Conservation (phyloP, 2,797 vertebrate species). For the Etheostoma nigrum region DNA sequence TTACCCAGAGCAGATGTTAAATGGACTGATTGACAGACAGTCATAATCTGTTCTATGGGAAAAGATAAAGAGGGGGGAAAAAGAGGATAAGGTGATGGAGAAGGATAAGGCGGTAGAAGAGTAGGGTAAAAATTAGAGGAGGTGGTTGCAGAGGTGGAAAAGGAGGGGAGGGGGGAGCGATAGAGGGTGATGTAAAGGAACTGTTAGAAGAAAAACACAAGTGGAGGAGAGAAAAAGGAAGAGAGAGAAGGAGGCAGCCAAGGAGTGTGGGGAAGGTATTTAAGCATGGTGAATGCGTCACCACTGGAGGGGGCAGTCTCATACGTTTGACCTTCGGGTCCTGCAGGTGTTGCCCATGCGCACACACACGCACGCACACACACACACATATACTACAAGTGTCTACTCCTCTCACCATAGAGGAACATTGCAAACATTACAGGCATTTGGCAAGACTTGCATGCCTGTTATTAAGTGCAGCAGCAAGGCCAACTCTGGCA, state of each 20-base stretch:
- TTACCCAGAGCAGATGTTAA: slow-evolving; percentile 77
- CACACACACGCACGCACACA: slow-evolving; percentile 39
- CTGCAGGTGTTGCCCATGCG: slow-evolving; percentile 79
- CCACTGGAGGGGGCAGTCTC: slow-evolving; percentile 78
- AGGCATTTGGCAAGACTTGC: slow-evolving; percentile 54
- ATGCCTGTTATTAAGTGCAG: slow-evolving; percentile 47
- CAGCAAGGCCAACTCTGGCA: slow-evolving; percentile 54
- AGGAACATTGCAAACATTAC: slow-evolving; percentile 59
- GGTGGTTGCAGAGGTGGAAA: slow-evolving; percentile 16
- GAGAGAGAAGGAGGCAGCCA: background rate
- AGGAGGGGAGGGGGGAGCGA: background rate
- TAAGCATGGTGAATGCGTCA: slow-evolving; percentile 72
- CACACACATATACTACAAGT: slow-evolving; percentile 34
- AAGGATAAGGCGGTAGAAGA: slow-evolving; percentile 12
- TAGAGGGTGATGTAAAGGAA: slow-evolving; percentile 38
- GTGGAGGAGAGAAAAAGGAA: background rate
- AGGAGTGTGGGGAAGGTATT: slow-evolving; percentile 55
- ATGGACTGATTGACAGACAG: slow-evolving; percentile 82
- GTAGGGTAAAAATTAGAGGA: slow-evolving; percentile 25
- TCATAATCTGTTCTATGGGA: slow-evolving; percentile 70
- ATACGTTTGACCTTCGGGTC: slow-evolving; percentile 78
- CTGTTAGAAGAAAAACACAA: slow-evolving; percentile 11
- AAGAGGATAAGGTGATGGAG: slow-evolving; percentile 7
- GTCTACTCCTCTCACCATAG: slow-evolving; percentile 31
- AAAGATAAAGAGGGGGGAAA: slow-evolving; percentile 40